A percentile compares a stretch with the other conserved stretches of the same genome.
Evolutionary conservation across 2,797 vertebrate genomes (phyloP).

Genomic region (Crossoptilon crossoptilon): DNA sequence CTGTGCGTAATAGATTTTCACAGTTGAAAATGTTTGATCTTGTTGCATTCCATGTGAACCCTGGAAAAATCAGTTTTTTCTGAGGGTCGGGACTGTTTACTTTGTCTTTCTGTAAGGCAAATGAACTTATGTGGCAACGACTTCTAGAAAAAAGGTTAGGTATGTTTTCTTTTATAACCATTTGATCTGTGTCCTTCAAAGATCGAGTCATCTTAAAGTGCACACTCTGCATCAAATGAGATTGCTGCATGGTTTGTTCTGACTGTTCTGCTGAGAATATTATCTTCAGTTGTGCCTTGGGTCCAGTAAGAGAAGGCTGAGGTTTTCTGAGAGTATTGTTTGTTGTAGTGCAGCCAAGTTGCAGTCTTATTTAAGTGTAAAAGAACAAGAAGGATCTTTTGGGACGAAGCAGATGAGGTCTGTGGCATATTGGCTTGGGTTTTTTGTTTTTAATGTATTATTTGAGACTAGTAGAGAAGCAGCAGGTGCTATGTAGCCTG

Average conservation of each 20-base stretch:
- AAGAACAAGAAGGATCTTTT: neutral
- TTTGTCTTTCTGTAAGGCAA: conserved; percentile 13
- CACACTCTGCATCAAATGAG: neutral
- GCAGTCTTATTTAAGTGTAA: neutral
- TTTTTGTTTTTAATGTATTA: neutral
- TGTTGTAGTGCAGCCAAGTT: neutral
- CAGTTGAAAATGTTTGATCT: neutral
- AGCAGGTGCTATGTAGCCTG: conserved; percentile 39
- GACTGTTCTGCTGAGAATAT: neutral
- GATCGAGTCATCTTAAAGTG: neutral
- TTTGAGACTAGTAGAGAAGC: neutral
- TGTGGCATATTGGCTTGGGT: neutral
- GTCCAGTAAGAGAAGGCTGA: neutral
- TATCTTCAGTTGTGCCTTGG: neutral
- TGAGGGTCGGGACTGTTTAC: neutral
- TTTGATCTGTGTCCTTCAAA: neutral
- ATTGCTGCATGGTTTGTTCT: neutral
- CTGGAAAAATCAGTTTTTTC: neutral
- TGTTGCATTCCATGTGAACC: neutral
- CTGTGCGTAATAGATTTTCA: neutral
- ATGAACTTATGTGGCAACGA: neutral
- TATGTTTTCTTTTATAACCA: neutral
- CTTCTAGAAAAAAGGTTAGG: neutral
- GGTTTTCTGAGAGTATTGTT: neutral
- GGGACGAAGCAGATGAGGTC: neutral